Base-by-base conservation (phyloP, 2,888 invertebrate species). In the Orthosia gracilis region DNA sequence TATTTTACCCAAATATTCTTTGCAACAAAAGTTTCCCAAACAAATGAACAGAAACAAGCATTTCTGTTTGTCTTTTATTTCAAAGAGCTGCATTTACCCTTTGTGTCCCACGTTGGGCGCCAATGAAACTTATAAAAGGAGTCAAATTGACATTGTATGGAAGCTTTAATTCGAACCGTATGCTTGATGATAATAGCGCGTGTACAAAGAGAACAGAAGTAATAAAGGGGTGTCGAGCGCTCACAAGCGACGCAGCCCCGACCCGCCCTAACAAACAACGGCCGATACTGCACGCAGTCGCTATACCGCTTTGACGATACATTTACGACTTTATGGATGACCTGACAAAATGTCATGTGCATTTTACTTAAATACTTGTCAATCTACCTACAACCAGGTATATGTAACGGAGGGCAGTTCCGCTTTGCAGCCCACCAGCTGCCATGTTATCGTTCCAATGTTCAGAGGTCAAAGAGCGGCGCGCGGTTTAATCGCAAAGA, bases 211-310 rank as follows among this genome's bases (percentile, higher is more conserved):
- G 94, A 92, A 92, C 93, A 93, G 91, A 92, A 93, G 94, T 94
- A 94, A 94, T 95, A 94, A 95, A 94, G 93, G 95, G 95, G 95
- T 93, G 94, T 94, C 92, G 93, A 94, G 93, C 93, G 94, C 88
- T 93, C 91, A 85, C 89, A 88, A 90, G 90, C 90, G 75, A 70
- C 70, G 75, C 89, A 89, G 73, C 75, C 73, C 78, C 75, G 71
- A 72, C 82, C 87, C 85, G 83, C 84, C 87, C 81, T 78, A 67
- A 74, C 83, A 84, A 86, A 87, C 85, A 87, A 68, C 75, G 76
- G 69, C 70, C 66, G 76, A 80, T 83, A 87, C 78, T 79, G 73
- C 70, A 74, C 70, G 74, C 61, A 71, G 63, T 71, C 55, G 63
- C 71, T 71, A 50, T 62, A 67, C 31, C 64, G 54, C 74, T 76